phyloP scores from a whole-genome alignment of 2,797 vertebrate genomes.

The Todus mexicanus region DNA sequence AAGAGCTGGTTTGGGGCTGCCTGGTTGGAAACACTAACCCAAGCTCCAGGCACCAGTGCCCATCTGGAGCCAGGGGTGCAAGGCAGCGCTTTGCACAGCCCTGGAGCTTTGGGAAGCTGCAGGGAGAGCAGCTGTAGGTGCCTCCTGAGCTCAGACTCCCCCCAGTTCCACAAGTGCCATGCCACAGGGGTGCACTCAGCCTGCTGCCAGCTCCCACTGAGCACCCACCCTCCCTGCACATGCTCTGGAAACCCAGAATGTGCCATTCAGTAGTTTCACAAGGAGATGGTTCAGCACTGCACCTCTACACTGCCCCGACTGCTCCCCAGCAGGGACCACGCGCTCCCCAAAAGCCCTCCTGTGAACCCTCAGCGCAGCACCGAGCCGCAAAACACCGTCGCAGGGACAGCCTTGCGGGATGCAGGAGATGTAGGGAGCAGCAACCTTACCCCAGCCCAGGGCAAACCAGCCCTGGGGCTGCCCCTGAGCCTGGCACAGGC shows the following conservation, averaged over 20 bases:
- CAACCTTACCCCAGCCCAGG: neutral
- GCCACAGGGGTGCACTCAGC: neutral
- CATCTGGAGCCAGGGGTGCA: fast-evolving
- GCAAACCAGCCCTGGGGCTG: neutral
- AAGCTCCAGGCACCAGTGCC: neutral
- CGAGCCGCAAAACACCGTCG: fast-evolving
- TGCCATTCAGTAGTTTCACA: fast-evolving
- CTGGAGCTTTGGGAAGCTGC: fast-evolving
- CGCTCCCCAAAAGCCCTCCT: neutral
- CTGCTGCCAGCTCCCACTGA: neutral
- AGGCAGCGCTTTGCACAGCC: fast-evolving
- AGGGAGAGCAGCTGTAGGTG: neutral
- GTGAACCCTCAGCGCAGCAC: neutral
- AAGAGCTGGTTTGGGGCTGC: neutral
- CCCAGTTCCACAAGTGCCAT: neutral
- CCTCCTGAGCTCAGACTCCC: neutral
- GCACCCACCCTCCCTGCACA: fast-evolving
- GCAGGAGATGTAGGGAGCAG: neutral
- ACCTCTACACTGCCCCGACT: fast-evolving
- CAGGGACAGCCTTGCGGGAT: neutral
- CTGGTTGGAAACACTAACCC: neutral
- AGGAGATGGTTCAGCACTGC: fast-evolving
- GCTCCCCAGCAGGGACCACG: fast-evolving
- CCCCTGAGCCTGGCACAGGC: neutral
- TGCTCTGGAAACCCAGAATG: fast-evolving